Evolutionary conservation across 2,888 invertebrate genomes (phyloP).

Genomic region (Drosophila formosana): DNA sequence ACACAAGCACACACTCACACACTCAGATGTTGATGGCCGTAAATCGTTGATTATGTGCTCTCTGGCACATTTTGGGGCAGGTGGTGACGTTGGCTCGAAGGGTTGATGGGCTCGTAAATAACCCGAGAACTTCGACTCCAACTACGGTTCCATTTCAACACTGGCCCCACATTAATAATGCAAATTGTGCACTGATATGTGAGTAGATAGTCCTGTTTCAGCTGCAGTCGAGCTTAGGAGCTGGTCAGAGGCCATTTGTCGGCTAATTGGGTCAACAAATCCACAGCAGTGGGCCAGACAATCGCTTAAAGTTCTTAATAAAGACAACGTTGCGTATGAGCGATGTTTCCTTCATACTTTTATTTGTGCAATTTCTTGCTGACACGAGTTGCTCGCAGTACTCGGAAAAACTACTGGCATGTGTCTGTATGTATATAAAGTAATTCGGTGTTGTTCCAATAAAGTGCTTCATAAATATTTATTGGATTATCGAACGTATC

Average conservation of each 20-base stretch:
- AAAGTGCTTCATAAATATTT: slow-evolving; percentile 83
- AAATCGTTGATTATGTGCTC: slow-evolving; percentile 29
- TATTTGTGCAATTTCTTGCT: slow-evolving; percentile 45
- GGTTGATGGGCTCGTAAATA: slow-evolving; percentile 41
- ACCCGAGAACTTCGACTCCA: slow-evolving; percentile 18
- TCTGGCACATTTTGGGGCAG: slow-evolving; percentile 2
- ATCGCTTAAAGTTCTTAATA: slow-evolving; percentile 61
- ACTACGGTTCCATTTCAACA: slow-evolving; percentile 44
- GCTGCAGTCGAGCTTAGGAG: not conserved
- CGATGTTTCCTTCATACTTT: slow-evolving; percentile 26
- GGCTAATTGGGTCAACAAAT: slow-evolving; percentile 69
- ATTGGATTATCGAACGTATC: slow-evolving; percentile 77
- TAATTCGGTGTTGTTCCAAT: slow-evolving; percentile 82
- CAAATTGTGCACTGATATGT: slow-evolving; percentile 59
- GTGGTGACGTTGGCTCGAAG: not conserved
- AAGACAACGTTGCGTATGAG: slow-evolving; percentile 65
- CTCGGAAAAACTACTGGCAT: slow-evolving; percentile 19
- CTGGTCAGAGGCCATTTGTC: slow-evolving; percentile 46
- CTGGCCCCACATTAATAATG: slow-evolving; percentile 59
- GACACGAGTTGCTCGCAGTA: slow-evolving; percentile 45
- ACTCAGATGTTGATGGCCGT: slow-evolving; percentile 5
- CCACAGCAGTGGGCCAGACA: slow-evolving; percentile 43
- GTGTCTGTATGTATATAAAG: slow-evolving; percentile 49
- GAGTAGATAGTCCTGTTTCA: slow-evolving; percentile 29
- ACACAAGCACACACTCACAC: not conserved